These are phyloP conservation scores for Panzeria rudis DNA, from an alignment of 2,888 invertebrate genomes.

Conservation along the genomic window DNA sequence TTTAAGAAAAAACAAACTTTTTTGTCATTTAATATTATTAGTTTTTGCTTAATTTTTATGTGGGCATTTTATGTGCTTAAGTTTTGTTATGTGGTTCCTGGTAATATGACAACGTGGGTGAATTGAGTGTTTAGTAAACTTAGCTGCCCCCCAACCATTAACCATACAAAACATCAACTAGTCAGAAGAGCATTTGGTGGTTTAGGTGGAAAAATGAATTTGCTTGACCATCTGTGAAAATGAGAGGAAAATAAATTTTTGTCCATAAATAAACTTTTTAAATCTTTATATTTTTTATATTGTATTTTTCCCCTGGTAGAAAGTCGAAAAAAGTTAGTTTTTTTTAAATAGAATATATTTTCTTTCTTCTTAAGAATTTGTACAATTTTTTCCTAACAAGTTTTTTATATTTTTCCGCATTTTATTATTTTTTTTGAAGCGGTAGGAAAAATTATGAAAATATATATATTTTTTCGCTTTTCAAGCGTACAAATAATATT, in stretches of 20 bases:
- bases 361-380: slow-evolving; percentile 36
- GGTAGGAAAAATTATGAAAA: slow-evolving; percentile 43
- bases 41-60: slow-evolving; percentile 48
- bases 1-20: slow-evolving; percentile 15
- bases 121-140: slow-evolving; percentile 21
- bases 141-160: neutral
- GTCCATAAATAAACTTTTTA: slow-evolving; percentile 72
- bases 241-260: slow-evolving; percentile 74
- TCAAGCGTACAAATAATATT: slow-evolving; percentile 26
- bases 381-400: neutral
- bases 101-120: slow-evolving; percentile 32
- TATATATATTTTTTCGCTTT: slow-evolving; percentile 37
- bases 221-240: slow-evolving; percentile 76
- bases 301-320: slow-evolving; percentile 37
- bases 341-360: slow-evolving; percentile 61
- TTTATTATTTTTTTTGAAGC: neutral
- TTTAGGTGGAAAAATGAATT: slow-evolving; percentile 68
- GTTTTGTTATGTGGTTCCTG: slow-evolving; percentile 49
- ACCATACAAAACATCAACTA: neutral
- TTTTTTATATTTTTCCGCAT: slow-evolving; percentile 20
- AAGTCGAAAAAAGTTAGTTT: slow-evolving; percentile 2
- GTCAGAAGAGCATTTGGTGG: neutral
- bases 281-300: slow-evolving; percentile 63
- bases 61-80: slow-evolving; percentile 61
- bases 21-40: slow-evolving; percentile 37